Evolutionary conservation across 35 echinoderm and acorn worm species (phyloP), one percentile per base, ranked within the genome.

Genomic region (Stichopus chloronotus): DNA sequence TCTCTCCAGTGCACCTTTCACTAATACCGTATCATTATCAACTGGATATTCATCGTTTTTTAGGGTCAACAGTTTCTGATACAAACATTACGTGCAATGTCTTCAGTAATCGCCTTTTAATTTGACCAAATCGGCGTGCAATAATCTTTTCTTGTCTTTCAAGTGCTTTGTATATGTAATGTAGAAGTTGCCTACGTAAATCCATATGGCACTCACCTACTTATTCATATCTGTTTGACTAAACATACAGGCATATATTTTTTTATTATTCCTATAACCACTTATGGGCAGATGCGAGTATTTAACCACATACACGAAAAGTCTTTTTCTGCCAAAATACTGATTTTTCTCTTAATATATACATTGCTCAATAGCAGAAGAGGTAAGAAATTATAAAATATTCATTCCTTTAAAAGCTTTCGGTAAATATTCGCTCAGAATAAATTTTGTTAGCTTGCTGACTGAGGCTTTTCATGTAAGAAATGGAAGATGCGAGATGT

Each of bases 401-500:
- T 85, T 85, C 82, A 85, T 85, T 58, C 82, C 57, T 85, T 58
- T 85, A 85, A 85, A 85, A 85, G 82, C 82, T 85, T 85, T 58
- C 22, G 56, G 17, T 85, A 58, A 58, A 58, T 53, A 58, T 9
- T 58, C 55, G 57, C n/a, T 30, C 24, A 58, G 82, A 85, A 85
- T 85, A 85, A 85, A 85, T 85, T n/a, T 85, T 85, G 82, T 85
- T 85, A 85, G 82, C 24, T 74, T 74, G 69, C 17, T 74, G 69
- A n/a, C 17, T 74, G 17, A 43, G 69, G 69, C 13, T 20, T 74
- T 74, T 74, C 1, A 74, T 74, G 69, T 65, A 20, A 43, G 30
- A 43, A 43, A 43, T 43, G 30, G 30, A 43, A 43, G 30, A 43
- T 43, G 30, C 30, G 30, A 43, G 30, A 43, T 43, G 30, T 43